Conservation (phyloP, 2,888 invertebrate species). For the Drosophila greeni region DNA sequence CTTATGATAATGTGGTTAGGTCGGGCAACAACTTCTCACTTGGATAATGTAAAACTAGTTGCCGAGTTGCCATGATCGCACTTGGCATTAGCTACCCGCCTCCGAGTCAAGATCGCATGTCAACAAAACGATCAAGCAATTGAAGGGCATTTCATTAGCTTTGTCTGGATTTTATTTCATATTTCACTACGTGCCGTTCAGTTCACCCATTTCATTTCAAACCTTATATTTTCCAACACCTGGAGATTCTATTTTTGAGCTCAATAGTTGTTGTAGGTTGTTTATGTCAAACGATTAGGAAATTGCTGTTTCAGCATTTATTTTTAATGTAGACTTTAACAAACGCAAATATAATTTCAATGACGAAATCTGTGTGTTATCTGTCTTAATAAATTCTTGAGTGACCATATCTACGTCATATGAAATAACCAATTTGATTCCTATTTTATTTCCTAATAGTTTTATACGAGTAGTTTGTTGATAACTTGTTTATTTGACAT, state of each 20-base stretch:
- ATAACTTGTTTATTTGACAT: slow-evolving; percentile 23
- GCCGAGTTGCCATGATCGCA: slow-evolving; percentile 11
- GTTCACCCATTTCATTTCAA: neutral
- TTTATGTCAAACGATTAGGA: slow-evolving; percentile 48
- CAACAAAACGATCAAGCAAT: slow-evolving; percentile 13
- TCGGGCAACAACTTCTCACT: slow-evolving; percentile 21
- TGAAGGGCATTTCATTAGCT: slow-evolving; percentile 5
- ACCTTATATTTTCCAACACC: slow-evolving; percentile 4
- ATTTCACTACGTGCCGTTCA: neutral
- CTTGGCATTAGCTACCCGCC: slow-evolving; percentile 5
- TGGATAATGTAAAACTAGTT: slow-evolving; percentile 29
- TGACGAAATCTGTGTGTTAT: slow-evolving; percentile 56
- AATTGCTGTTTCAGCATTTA: slow-evolving; percentile 39
- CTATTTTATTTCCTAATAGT: slow-evolving; percentile 14
- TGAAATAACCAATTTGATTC: slow-evolving; percentile 2
- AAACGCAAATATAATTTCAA: slow-evolving; percentile 30
- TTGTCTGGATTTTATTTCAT: neutral
- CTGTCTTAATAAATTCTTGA: slow-evolving; percentile 34
- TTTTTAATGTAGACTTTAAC: slow-evolving; percentile 13
- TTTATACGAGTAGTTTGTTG: slow-evolving; percentile 22
- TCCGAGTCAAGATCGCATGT: slow-evolving; percentile 37
- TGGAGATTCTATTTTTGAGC: slow-evolving; percentile 5
- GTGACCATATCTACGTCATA: slow-evolving; percentile 48
- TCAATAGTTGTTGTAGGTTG: slow-evolving; percentile 43
- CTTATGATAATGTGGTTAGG: slow-evolving; percentile 20